Base-by-base conservation (phyloP, 2,888 invertebrate genomes). In the Epinotia ramella region DNA sequence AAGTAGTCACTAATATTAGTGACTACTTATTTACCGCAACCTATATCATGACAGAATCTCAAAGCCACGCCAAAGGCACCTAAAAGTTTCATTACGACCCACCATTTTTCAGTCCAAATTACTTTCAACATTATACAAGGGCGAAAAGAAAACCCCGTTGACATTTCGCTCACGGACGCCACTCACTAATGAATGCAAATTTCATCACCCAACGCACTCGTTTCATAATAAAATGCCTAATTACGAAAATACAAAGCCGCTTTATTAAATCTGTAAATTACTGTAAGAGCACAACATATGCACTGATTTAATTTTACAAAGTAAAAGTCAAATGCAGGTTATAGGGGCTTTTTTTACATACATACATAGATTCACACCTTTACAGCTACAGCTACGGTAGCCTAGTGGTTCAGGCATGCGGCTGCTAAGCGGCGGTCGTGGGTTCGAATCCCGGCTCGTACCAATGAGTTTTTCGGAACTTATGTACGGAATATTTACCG, bases 161-260 rank as follows among this genome's bases (percentile, higher is more conserved):
- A 86, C 87, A 85, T 86, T 86, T 83, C 80, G 79, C 82, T 81
- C 84, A 82, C 82, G 81, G 81, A 69, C 83, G 80, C 87, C 89
- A 56, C 57, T 85, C 81, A 83, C 88, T 92, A 91, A 92, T 91
- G 90, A 92, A 92, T 91, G 91, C 89, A 91, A 91, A 92, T 91
- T 91, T 89, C 87, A 91, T 90, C 87, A 91, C 84, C 84, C 78
- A 81, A 88, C 87, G 88, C 86, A 88, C 87, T 87, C 81, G 83
- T 81, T 83, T 84, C 85, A 85, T 87, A 85, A 84, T 86, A 84
- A 88, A 88, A 87, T 85, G 83, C 84, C 86, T 87, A 87, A 87
- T 87, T 88, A 84, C 82, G 82, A 83, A 83, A 81, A 81, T 77
- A 53, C 76, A 64, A 77, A 71, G 63, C 46, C 63, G 72, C 73